These are phyloP conservation scores for Hippocampus mohnikei DNA, from an alignment of 2,113 vertebrate species.

Conservation along the genomic window DNA sequence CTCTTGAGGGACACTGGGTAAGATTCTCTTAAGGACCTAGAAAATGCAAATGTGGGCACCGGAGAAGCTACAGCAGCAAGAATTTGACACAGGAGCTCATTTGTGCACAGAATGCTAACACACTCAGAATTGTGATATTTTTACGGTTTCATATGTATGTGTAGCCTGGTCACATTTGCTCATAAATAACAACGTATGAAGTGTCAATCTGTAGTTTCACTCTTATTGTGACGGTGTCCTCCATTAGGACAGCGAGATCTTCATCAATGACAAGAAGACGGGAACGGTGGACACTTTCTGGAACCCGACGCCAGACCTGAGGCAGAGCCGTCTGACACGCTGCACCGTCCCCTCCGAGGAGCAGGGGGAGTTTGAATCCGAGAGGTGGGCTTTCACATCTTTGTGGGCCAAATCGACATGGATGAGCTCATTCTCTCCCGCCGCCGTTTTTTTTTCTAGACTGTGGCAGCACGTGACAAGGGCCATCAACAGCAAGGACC, in stretches of 20 bases:
- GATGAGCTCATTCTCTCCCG: neutral
- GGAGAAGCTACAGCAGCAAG: too few relatives aligned
- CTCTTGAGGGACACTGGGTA: constrained; percentile 96
- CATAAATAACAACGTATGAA: too few relatives aligned
- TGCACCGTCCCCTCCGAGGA: constrained; percentile 90
- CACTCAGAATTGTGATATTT: too few relatives aligned
- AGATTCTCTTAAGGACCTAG: constrained; percentile 36
- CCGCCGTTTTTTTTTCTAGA: constrained; percentile 56
- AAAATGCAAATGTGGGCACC: neutral
- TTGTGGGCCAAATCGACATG: neutral
- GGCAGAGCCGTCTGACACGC: constrained; percentile 83
- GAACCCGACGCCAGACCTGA: constrained; percentile 89
- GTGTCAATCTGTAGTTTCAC: too few relatives aligned
- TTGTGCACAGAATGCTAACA: too few relatives aligned
- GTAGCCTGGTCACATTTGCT: too few relatives aligned
- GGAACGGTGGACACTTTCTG: constrained; percentile 86
- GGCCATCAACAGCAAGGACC: constrained; percentile 96
- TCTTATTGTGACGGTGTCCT: neutral
- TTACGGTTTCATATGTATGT: too few relatives aligned
- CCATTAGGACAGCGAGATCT: constrained; percentile 90
- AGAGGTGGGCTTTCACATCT: constrained; percentile 74
- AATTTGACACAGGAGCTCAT: too few relatives aligned
- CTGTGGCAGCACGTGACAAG: constrained; percentile 96
- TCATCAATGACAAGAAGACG: constrained; percentile 94
- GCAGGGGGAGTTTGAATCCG: constrained; percentile 90